Evolutionary conservation across 2,113 vertebrate genomes (phyloP), one percentile per base, ranked within the genome.

Genomic region (Plecturocebus donacophilus): DNA sequence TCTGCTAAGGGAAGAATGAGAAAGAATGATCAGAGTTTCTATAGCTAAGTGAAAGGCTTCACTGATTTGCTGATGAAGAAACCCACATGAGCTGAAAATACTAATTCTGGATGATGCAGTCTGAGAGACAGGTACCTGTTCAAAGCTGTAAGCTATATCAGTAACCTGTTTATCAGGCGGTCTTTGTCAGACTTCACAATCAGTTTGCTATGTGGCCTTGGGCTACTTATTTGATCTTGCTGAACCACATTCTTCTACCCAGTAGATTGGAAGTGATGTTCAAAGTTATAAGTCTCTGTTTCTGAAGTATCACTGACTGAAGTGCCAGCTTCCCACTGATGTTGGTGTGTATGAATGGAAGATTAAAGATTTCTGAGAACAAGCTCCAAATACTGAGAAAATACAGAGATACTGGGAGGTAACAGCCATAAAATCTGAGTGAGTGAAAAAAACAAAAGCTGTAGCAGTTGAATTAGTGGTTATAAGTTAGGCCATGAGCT

Each of bases 101-200:
- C 91, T 90, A 76, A 73, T 14, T 79, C 19, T 27, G 30, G 77
- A 66, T 58, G 49, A 66, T 61, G 13, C 2, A 30, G 71, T 73
- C 76, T 38, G 21, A 71, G 47, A 89, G 76, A 81, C 93, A 96
- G 52, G 30, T 97, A n/a, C n/a, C n/a, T n/a, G 79, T 95, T 32
- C 14, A 61, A 35, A n/a, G 49, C 49, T 87, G 35, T 66, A 70
- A 93, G 87, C 76, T 76, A 66, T 66, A 42, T 45, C 4, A 38
- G 89, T 82, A 89, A 91, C 82, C 58, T 90, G n/a, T 68, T 93
- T 85, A 66, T 27, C 73, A 80, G 35, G 38, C 86, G 61, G 38
- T n/a, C 58, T 91, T 81, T 79, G 68, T 86, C 66, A 82, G n/a
- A 61, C 64, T 56, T 94, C 61, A 61, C 38, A 52, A 8, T 73